Evolutionary conservation across 2,113 vertebrate genomes (phyloP).

Genomic region (Coturnix japonica): DNA sequence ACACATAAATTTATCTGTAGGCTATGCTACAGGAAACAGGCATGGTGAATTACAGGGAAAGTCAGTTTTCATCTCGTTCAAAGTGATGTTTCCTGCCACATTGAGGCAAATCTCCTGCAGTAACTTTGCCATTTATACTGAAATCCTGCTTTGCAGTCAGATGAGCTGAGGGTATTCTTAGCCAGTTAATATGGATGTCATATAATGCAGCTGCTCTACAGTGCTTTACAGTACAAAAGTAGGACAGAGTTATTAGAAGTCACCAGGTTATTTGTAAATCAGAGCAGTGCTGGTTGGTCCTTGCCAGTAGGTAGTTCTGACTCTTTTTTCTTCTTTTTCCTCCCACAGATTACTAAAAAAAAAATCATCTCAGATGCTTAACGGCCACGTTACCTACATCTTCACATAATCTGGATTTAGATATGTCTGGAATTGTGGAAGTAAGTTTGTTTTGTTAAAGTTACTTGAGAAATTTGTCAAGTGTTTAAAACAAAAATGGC

Average conservation of each 20-base stretch:
- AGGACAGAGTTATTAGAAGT: constrained; percentile 18
- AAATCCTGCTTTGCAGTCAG: constrained; percentile 54
- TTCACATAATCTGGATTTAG: neutral
- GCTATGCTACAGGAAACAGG: constrained; percentile 1
- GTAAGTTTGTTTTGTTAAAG: neutral
- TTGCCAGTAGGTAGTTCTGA: neutral
- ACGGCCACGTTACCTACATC: neutral
- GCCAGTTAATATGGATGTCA: constrained; percentile 20
- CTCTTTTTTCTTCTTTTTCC: neutral
- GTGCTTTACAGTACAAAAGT: constrained; percentile 1
- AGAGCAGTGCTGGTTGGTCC: neutral
- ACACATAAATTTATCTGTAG: constrained; percentile 10
- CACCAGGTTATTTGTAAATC: neutral
- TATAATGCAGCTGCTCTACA: constrained; percentile 29
- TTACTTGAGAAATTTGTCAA: neutral
- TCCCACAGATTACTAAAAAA: neutral
- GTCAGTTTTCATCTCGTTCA: constrained; percentile 1
- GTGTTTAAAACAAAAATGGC: constrained; percentile 3
- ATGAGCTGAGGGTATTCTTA: constrained; percentile 50
- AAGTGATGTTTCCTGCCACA: constrained; percentile 22
- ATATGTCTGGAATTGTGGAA: neutral
- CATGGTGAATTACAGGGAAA: constrained; percentile 21
- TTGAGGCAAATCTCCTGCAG: constrained; percentile 47
- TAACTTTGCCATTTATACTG: constrained; percentile 30
- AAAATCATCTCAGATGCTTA: neutral